phyloP scores from a whole-genome alignment of 2,797 vertebrate genomes.

The Limosa lapponica region DNA sequence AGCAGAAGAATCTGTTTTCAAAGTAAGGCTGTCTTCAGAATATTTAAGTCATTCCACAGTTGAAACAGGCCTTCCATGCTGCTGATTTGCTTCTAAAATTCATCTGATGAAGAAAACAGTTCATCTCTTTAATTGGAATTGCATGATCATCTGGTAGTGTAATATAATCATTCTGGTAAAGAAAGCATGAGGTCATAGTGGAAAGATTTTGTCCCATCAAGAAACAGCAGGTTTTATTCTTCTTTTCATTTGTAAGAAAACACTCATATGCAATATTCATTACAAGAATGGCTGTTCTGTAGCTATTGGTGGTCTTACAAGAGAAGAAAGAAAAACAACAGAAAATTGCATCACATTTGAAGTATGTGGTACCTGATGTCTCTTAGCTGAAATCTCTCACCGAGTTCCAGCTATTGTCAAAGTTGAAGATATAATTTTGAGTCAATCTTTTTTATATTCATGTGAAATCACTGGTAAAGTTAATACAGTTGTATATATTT shows the following conservation, averaged over 20 bases:
- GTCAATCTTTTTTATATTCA: not conserved
- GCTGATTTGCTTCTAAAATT: constrained; percentile 32
- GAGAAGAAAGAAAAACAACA: not conserved
- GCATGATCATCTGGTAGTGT: constrained; percentile 35
- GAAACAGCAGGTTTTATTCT: constrained; percentile 82
- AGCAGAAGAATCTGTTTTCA: not conserved
- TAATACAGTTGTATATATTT: not conserved
- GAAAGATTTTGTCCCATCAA: constrained; percentile 85
- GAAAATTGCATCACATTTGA: not conserved
- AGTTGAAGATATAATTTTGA: not conserved
- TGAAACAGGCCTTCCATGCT: not conserved
- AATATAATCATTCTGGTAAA: constrained; percentile 60
- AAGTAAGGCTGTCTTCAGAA: not conserved
- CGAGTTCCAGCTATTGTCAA: not conserved
- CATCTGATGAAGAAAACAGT: constrained; percentile 70
- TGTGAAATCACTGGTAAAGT: not conserved
- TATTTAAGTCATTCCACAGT: not conserved
- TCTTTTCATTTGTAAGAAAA: constrained; percentile 66
- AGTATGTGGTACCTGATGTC: not conserved
- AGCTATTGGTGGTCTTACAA: constrained; percentile 28
- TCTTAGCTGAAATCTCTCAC: not conserved
- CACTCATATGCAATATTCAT: constrained; percentile 50
- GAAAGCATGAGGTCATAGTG: constrained; percentile 84
- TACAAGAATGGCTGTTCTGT: constrained; percentile 24
- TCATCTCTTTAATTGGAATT: constrained; percentile 37